Evolutionary conservation across 1,140 invertebrate genomes (phyloP).

Genomic region (Drosophila carrolli): DNA sequence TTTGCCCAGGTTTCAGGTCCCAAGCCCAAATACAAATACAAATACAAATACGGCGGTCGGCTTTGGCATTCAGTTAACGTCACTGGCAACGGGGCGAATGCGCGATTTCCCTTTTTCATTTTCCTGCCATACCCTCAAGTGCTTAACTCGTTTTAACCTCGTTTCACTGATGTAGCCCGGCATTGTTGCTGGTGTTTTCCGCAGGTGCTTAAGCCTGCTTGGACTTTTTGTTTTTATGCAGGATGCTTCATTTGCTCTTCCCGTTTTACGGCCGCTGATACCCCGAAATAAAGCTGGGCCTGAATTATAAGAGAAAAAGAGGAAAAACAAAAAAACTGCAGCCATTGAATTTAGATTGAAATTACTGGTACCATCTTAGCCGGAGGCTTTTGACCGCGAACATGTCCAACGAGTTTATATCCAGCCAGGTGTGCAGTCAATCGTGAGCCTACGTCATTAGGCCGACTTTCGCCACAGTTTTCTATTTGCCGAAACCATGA

Average conservation of each 20-base stretch:
- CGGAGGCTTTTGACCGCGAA: slow-evolving; percentile 12
- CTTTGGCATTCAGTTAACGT: slow-evolving; percentile 48
- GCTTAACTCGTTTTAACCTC: slow-evolving; percentile 66
- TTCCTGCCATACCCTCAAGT: slow-evolving; percentile 38
- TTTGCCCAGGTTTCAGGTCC: slow-evolving; percentile 13
- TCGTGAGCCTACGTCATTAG: slow-evolving; percentile 27
- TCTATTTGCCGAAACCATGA: slow-evolving; percentile 38
- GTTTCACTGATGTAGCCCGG: slow-evolving; percentile 38
- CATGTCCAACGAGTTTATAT: slow-evolving; percentile 1
- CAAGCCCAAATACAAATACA: slow-evolving; percentile 12
- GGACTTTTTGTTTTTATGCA: slow-evolving; percentile 42
- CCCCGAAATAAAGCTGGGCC: slow-evolving; percentile 27
- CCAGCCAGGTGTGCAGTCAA: background rate
- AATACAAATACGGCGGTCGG: slow-evolving; percentile 32
- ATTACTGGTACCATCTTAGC: slow-evolving; percentile 22
- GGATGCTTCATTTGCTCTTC: slow-evolving; percentile 46
- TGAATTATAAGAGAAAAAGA: slow-evolving; percentile 36
- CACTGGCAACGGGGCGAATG: slow-evolving; percentile 29
- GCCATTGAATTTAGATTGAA: slow-evolving; percentile 45
- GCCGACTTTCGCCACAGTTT: slow-evolving; percentile 27
- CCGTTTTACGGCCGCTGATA: slow-evolving; percentile 35
- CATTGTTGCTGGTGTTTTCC: slow-evolving; percentile 36
- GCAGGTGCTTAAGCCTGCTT: slow-evolving; percentile 55
- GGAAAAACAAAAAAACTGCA: slow-evolving; percentile 5
- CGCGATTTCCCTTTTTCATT: slow-evolving; percentile 26